These are phyloP conservation scores for Rhea americana DNA, from an alignment of 2,113 vertebrate genomes.

Conservation along the genomic window DNA sequence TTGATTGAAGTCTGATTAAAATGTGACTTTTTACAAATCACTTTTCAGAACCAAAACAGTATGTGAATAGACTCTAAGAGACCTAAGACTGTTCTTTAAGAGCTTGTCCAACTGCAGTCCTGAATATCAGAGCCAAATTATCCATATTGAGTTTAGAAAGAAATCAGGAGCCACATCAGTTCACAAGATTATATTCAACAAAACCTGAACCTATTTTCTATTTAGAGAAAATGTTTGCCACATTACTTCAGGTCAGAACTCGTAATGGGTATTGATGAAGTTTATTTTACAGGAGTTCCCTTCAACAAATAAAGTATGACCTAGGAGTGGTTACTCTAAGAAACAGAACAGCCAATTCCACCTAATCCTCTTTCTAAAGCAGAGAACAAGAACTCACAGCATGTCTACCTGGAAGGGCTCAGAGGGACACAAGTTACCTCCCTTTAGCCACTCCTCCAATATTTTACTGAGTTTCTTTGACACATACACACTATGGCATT, in stretches of 20 bases:
- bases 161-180: not conserved
- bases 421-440: not conserved
- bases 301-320: not conserved
- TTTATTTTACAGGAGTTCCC: not conserved
- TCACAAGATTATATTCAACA: not conserved
- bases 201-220: not conserved
- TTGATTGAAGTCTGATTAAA: not conserved
- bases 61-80: not conserved
- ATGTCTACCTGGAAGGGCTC: not conserved
- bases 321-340: not conserved
- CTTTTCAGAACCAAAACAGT: not conserved
- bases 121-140: not conserved
- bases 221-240: not conserved
- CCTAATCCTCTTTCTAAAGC: not conserved
- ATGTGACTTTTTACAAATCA: not conserved
- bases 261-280: not conserved
- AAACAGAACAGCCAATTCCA: not conserved
- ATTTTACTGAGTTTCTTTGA: not conserved
- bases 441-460: not conserved
- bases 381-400: not conserved
- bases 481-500: not conserved
- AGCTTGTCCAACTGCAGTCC: not conserved
- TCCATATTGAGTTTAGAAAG: not conserved
- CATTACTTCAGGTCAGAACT: not conserved
- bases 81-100: not conserved